Percentiles rank a stretch among this genome's conserved stretches.
phyloP scores from a whole-genome alignment of 1,140 invertebrate species.

The honey bee (Apis mellifera) region DNA sequence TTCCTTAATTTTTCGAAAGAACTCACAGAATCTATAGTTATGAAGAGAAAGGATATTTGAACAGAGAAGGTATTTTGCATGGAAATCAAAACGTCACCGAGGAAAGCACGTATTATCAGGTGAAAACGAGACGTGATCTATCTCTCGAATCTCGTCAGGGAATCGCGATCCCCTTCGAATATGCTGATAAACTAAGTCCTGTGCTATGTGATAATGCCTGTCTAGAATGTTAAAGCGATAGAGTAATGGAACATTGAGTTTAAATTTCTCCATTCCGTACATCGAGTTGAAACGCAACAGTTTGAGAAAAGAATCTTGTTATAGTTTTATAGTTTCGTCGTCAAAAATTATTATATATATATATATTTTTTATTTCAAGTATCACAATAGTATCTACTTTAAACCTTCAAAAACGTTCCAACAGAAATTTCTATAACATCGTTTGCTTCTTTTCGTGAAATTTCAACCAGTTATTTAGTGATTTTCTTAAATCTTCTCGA shows the following conservation, averaged over 20 bases:
- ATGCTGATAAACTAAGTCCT: slow-evolving; percentile 20
- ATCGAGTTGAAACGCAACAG: too few species aligned
- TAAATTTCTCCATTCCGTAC: neutral
- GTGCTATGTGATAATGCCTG: neutral
- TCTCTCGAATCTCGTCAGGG: slow-evolving; percentile 14
- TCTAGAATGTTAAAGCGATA: slow-evolving; percentile 7
- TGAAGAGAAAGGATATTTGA: neutral
- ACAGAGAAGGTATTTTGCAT: neutral
- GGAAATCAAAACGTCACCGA: slow-evolving; percentile 4
- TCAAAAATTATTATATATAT: too few species aligned
- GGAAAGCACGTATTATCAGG: neutral
- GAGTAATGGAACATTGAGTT: neutral
- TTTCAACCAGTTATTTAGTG: too few species aligned
- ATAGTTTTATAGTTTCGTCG: too few species aligned
- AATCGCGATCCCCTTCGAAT: slow-evolving; percentile 6
- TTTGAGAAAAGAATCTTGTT: too few species aligned
- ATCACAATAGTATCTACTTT: too few species aligned
- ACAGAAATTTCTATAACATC: too few species aligned
- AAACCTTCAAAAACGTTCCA: too few species aligned
- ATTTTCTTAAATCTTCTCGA: neutral
- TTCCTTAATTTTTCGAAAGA: neutral
- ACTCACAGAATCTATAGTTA: too few species aligned
- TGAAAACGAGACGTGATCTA: slow-evolving; percentile 7
- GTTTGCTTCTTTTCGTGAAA: too few species aligned
- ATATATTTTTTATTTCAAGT: too few species aligned